These are phyloP conservation scores for Diploscapter pachys DNA, from an alignment of 1,140 invertebrate species.

Conservation along the genomic window DNA sequence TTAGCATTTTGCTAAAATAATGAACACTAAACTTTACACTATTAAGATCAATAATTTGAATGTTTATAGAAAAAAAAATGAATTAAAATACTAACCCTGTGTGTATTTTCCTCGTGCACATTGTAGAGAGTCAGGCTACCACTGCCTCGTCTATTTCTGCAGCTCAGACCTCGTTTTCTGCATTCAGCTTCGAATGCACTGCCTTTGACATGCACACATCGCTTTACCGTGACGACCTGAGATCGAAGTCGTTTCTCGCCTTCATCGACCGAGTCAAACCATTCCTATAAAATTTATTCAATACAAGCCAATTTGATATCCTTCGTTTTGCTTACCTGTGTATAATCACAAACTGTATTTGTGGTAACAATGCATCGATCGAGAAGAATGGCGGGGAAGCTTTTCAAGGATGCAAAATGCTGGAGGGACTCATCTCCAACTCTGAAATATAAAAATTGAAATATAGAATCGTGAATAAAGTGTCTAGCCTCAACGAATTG, in stretches of 20 bases:
- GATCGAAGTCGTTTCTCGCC: conserved; percentile 18
- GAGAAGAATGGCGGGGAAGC: conserved; percentile 16
- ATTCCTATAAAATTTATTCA: conserved; percentile 2
- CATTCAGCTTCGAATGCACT: conserved; percentile 20
- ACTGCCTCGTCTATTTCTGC: conserved; percentile 12
- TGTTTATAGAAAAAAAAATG: no score
- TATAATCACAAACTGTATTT: conserved; percentile 23
- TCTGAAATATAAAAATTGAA: not conserved
- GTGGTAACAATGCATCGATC: conserved; percentile 28
- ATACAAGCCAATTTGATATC: not conserved
- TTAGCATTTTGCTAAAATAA: no score
- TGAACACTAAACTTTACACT: no score
- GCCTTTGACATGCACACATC: conserved; percentile 20
- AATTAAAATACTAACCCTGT: no score
- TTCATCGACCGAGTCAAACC: conserved; percentile 18
- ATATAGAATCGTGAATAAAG: no score
- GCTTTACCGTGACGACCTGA: conserved; percentile 24
- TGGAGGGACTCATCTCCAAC: conserved; percentile 24
- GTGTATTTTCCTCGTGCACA: not conserved
- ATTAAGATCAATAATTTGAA: no score
- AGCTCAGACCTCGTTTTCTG: conserved; percentile 18
- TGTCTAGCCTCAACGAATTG: not conserved
- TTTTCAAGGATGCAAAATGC: conserved; percentile 3
- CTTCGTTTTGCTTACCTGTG: conserved; percentile 1
- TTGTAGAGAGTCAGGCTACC: conserved; percentile 27